These are phyloP conservation scores for Bolborhynchus lineola DNA, from an alignment of 2,113 vertebrate genomes.

Conservation along the genomic window DNA sequence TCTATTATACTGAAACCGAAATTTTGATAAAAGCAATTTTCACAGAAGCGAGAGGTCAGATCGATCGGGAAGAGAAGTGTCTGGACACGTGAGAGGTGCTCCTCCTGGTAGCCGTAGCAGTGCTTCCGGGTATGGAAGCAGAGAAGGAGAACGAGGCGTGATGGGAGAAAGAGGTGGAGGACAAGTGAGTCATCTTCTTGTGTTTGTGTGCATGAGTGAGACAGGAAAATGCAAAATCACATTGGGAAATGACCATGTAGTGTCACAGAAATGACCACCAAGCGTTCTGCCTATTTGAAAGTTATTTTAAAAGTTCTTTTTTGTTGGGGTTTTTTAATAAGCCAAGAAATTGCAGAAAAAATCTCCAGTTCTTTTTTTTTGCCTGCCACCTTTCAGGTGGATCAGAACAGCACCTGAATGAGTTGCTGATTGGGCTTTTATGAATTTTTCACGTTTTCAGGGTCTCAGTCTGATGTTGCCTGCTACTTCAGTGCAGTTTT, in stretches of 20 bases:
- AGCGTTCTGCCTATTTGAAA: background rate
- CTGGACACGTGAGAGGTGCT: slow-evolving; percentile 82
- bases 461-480: background rate
- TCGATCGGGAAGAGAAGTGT: slow-evolving; percentile 86
- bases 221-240: background rate
- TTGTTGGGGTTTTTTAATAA: background rate
- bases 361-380: fast-evolving
- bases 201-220: background rate
- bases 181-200: slow-evolving; percentile 66
- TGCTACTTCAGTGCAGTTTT: background rate
- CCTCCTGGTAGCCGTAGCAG: slow-evolving; percentile 82
- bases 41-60: slow-evolving; percentile 82
- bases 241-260: background rate
- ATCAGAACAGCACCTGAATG: background rate
- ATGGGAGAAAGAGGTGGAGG: slow-evolving; percentile 81
- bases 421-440: background rate
- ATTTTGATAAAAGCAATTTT: slow-evolving; percentile 55
- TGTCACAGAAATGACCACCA: background rate
- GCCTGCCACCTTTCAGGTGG: background rate
- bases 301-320: background rate
- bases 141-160: slow-evolving; percentile 82
- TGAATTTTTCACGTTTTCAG: background rate
- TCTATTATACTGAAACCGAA: slow-evolving; percentile 5
- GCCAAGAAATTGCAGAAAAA: background rate
- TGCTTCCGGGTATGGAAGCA: slow-evolving; percentile 77